Base-by-base conservation (phyloP, 2,113 vertebrate species). In the Raja brachyura region DNA sequence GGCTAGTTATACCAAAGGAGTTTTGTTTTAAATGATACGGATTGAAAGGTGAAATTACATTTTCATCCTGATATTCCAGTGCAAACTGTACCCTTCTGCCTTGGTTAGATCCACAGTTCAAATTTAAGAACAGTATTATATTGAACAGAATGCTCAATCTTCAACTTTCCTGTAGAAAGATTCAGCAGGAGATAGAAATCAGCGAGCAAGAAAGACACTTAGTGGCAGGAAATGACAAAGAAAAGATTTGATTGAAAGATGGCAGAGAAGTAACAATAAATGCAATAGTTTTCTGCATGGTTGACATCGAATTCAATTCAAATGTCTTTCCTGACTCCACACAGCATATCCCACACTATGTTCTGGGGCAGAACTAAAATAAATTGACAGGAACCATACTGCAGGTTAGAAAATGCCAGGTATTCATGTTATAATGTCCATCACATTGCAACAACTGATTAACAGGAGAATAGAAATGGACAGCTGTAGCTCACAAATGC, bases 181-280 rank as follows among this genome's bases (percentile, higher is more conserved):
- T 6, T 54, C 68, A 70, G 25, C 20, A 54, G 28, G 22, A 39
- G 66, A 92, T 92, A 74, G 18, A 73, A 70, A 70, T 92, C 68
- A 25, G 2, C 73, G 33, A 20, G 20, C 90, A 73, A 11, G 18
- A 25, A 73, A 74, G 33, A 92, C 22, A 68, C 48, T 92, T 28
- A 48, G 63, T 70, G 66, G 39, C 22, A 73, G 66, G 73, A 1
- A 13, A 33, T 92, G 90, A 74, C 68, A 54, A 54, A 54, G 66
- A 39, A 10, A 92, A 74, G 90, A 74, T 92, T 74, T 92, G 68
- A 92, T 92, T 74, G 33, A 92, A 73, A 73, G 90, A 92, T 70
- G 90, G 73, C 31, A 74, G 68, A 92, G 33, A 92, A 70, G 66
- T 22, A 73, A 48, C 66, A 54, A 20, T 92, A 39, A 92, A 54